Evolutionary conservation across 2,113 vertebrate genomes (phyloP), one percentile per base, ranked within the genome.

Genomic region (Toxotes jaculatrix): DNA sequence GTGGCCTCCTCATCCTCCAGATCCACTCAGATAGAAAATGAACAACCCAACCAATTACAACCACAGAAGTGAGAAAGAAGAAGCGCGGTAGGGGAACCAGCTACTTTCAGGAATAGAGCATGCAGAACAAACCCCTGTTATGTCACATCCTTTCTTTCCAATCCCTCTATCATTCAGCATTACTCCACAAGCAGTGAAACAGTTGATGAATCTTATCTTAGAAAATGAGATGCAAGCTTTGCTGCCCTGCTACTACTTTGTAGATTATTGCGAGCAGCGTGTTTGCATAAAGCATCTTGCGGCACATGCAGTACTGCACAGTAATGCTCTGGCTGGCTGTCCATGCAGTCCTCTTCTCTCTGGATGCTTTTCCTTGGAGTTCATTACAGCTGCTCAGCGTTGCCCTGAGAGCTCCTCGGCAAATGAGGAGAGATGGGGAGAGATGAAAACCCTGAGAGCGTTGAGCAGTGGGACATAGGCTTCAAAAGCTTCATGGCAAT

Each of bases 401-500:
- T 63, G 83, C 77, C 84, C 77, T 70, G 53, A 65, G 77, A 87
- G 80, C 85, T 87, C 43, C 34, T 81, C 61, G 1, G 71, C 85
- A 90, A 90, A 90, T 84, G 80, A 88, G 89, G 38, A 75, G 75
- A 85, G 85, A 85, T 88, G 84, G 77, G 89, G 68, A 71, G 79
- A 88, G 87, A 86, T 90, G 87, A 87, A 87, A 92, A 90, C 83
- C 88, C 76, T 74, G 63, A 61, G 80, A 74, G 82, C 34, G 49
- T 80, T 38, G 77, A 91, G 90, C 84, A 79, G 79, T 84, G 88
- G 87, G 89, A 92, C 84, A 12, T 10, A 3, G 68, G 79, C 88
- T 90, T 92, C 87, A 92, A 92, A 91, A 77, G 89, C 89, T 89
- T 77, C 78, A 70, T 84, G 80, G 88, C 80, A 87, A 82, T 91